phyloP scores from a whole-genome alignment of 1,140 invertebrate genomes.

The Orchestia grillus region DNA sequence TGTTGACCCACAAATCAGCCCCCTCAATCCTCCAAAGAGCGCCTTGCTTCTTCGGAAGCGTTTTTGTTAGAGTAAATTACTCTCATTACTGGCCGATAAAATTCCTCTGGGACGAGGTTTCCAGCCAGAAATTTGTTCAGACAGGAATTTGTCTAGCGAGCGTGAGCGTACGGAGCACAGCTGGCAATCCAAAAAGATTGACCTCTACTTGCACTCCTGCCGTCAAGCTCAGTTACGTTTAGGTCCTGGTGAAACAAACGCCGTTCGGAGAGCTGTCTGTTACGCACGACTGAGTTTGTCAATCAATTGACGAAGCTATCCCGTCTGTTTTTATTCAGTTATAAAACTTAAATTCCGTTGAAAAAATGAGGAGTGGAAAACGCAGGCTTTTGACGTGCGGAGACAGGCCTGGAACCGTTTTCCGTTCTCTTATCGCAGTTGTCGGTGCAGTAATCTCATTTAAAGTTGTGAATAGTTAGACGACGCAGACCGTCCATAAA shows the following conservation, averaged over 20 bases:
- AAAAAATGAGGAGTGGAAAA: background rate
- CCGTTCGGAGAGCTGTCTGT: background rate
- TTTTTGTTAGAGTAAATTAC: background rate
- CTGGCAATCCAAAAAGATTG: background rate
- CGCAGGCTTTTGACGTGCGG: background rate
- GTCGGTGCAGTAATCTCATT: background rate
- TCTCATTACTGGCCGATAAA: background rate
- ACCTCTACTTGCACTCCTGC: background rate
- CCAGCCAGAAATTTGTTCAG: background rate
- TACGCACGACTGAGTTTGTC: background rate
- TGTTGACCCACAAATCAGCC: background rate
- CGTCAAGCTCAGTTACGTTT: background rate
- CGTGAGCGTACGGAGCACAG: background rate
- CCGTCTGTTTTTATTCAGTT: background rate
- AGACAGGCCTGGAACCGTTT: background rate
- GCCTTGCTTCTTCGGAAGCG: background rate
- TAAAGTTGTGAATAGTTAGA: background rate
- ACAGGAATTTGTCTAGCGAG: background rate
- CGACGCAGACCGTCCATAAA: background rate
- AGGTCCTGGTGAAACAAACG: background rate
- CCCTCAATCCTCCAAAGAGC: background rate
- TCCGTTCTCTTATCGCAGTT: background rate
- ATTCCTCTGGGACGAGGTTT: background rate
- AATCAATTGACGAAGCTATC: background rate
- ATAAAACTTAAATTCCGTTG: background rate